phyloP scores from a whole-genome alignment of 2,797 vertebrate genomes.

The Emys orbicularis region DNA sequence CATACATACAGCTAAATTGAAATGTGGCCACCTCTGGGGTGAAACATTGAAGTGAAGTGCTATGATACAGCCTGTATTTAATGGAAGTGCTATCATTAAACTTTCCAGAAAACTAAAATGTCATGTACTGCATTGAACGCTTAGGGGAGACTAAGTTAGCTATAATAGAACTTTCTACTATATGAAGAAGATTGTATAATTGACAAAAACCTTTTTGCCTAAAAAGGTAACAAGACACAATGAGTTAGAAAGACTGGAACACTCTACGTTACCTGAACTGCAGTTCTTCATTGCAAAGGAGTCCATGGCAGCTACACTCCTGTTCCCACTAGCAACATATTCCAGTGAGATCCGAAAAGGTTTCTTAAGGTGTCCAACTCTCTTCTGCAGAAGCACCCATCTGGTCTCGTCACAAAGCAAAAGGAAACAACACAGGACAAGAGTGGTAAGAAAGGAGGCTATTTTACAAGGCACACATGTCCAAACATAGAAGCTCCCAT shows the following conservation, averaged over 20 bases:
- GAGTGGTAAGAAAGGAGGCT: constrained; percentile 59
- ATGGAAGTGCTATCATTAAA: constrained; percentile 8
- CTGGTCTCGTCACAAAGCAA: constrained; percentile 66
- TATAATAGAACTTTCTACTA: not conserved
- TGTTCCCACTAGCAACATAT: constrained; percentile 77
- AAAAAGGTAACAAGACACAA: not conserved
- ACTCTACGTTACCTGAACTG: constrained; percentile 77
- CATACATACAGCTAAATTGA: constrained; percentile 57
- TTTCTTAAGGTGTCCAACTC: constrained; percentile 80
- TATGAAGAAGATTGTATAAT: not conserved
- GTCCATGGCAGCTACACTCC: constrained; percentile 79
- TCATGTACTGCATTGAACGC: not conserved
- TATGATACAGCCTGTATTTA: constrained; percentile 3
- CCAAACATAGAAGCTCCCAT: not conserved
- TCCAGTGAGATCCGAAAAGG: constrained; percentile 84
- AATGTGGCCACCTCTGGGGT: constrained; percentile 23
- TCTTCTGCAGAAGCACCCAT: constrained; percentile 82
- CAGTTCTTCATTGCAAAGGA: constrained; percentile 86
- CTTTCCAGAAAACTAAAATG: constrained; percentile 38
- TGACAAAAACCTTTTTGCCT: not conserved
- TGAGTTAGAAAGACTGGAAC: not conserved
- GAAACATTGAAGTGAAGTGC: constrained; percentile 35
- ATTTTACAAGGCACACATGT: not conserved
- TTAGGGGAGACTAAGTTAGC: constrained; percentile 3
- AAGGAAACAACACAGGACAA: constrained; percentile 66